Conservation (phyloP, 2,888 invertebrate genomes). For the Cheilosia soror region DNA sequence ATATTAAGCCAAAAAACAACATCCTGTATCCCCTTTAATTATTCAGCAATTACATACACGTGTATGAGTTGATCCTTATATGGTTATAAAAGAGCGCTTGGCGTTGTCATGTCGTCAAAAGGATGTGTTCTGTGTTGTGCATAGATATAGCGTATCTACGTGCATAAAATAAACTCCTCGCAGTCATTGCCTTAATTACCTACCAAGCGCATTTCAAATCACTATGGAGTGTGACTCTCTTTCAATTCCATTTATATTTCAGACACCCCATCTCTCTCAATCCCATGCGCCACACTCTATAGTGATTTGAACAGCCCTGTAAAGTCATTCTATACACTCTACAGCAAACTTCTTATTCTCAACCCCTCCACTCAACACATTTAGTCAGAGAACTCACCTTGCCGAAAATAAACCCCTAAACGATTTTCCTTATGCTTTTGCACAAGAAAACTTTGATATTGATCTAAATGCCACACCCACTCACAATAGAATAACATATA, state of each 20-base stretch:
- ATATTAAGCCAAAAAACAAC: not conserved
- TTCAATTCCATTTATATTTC: too few species aligned
- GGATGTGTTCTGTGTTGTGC: not conserved
- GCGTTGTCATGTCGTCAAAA: not conserved
- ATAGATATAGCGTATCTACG: not conserved
- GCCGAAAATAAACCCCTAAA: constrained; percentile 48
- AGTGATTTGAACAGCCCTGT: too few species aligned
- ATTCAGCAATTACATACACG: constrained; percentile 7
- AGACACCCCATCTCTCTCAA: too few species aligned
- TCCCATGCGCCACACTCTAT: too few species aligned
- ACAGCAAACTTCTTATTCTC: constrained; percentile 13
- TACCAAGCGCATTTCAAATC: not conserved
- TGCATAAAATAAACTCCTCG: constrained; percentile 3
- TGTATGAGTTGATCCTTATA: not conserved
- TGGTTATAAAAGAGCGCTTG: not conserved
- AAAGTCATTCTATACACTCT: constrained; percentile 36
- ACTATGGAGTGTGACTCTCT: too few species aligned
- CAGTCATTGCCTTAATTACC: constrained; percentile 50
- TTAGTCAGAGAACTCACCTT: constrained; percentile 19
- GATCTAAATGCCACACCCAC: constrained; percentile 73
- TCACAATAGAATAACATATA: constrained; percentile 24
- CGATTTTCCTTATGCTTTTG: constrained; percentile 55
- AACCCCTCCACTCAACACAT: not conserved
- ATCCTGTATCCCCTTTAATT: not conserved
- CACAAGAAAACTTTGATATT: constrained; percentile 60